Evolutionary conservation across 2,113 vertebrate species (phyloP), one percentile per base, ranked within the genome.

Genomic region (Sander vitreus): DNA sequence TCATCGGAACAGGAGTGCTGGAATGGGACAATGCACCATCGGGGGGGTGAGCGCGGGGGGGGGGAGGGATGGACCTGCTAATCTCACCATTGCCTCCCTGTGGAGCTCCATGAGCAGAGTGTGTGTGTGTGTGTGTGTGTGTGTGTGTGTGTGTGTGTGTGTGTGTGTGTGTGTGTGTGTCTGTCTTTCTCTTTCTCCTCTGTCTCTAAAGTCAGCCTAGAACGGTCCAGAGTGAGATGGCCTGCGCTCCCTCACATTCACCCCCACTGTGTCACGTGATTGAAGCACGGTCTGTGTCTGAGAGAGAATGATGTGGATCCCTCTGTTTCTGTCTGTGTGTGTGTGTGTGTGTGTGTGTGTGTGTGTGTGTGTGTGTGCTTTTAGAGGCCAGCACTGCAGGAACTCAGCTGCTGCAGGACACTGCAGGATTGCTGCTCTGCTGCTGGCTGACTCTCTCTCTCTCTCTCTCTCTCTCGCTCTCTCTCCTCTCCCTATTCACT

Each of bases 11-110:
- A 92, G 89, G 89, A 94, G 93, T 90, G 94, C 90, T 85, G 84
- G 91, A 94, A 95, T 69, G 92, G 95, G 95, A 96, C 95, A 95
- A 95, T 96, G 95, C 95, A 95, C 93, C 94, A 96, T 88, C 84
- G 81, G 80, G 65, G 65, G 80, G 72, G 53, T 62, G 71, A 2
- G 30, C 2, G 39, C 62, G 63, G 57, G 81, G 39, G 5, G 39
- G 33, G 6, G 67, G 77, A 21, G 65, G 83, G 59, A 14, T 75
- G 73, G 62, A 78, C 60, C 21, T 64, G 81, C 81, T 89, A 88
- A 88, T 90, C 87, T 91, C 78, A 73, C 81, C 59, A 81, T 66
- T 86, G 80, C 78, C 69, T 89, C 81, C 76, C 66, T 25, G 76
- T 91, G 76, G 82, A 81, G 87, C 66, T 74, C 51, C 47, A 72